Evolutionary conservation across 2,888 invertebrate genomes (phyloP).

Genomic region (Dastarcus helophoroides): DNA sequence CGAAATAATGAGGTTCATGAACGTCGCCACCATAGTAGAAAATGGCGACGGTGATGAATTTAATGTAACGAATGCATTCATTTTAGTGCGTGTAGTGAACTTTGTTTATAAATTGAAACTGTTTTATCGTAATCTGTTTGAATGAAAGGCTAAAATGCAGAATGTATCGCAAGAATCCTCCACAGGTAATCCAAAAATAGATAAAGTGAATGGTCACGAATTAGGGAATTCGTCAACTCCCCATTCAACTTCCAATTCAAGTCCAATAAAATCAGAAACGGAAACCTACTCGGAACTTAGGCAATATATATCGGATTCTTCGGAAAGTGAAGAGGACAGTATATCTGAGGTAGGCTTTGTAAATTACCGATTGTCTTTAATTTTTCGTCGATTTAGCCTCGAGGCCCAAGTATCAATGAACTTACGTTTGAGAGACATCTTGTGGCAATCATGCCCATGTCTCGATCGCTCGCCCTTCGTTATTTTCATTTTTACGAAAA

Average conservation of each 20-base stretch:
- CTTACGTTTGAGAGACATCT: conserved; percentile 53
- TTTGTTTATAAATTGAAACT: conserved; percentile 28
- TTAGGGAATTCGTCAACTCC: conserved; percentile 64
- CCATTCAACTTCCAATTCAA: conserved; percentile 67
- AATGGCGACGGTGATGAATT: conserved; percentile 54
- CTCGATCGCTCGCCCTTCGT: too few species aligned
- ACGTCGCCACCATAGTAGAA: conserved; percentile 52
- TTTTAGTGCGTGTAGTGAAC: conserved; percentile 31
- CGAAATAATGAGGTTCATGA: conserved; percentile 1
- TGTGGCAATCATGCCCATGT: conserved; percentile 36
- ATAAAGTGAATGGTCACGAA: conserved; percentile 65
- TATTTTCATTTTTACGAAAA: too few species aligned
- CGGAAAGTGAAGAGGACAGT: conserved; percentile 93
- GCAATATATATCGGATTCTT: conserved; percentile 86
- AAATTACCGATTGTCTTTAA: conserved; percentile 22
- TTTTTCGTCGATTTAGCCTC: conserved; percentile 28
- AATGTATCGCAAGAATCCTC: conserved; percentile 69
- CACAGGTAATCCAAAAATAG: conserved; percentile 72
- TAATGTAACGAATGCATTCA: conserved; percentile 53
- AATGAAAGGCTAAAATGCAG: conserved; percentile 76
- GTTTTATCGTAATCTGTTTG: conserved; percentile 41
- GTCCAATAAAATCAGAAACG: conserved; percentile 74
- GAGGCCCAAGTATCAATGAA: conserved; percentile 42
- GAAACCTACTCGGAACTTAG: conserved; percentile 79
- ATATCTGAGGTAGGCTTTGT: conserved; percentile 75